These are phyloP conservation scores for Neotragus pygmaeus DNA, from an alignment of 2,113 vertebrate species.

Conservation along the genomic window DNA sequence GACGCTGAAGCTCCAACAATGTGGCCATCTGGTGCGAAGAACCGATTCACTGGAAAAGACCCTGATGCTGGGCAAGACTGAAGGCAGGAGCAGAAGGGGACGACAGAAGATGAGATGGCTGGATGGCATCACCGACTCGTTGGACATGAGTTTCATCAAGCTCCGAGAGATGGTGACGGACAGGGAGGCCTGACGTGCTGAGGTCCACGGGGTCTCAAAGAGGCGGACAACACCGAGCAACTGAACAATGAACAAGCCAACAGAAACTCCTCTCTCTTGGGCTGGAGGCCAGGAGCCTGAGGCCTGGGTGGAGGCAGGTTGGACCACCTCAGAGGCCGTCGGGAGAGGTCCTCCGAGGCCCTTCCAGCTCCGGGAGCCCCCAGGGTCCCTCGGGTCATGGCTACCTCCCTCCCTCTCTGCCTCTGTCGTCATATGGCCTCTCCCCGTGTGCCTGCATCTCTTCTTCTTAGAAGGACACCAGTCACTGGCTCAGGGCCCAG, in stretches of 20 bases:
- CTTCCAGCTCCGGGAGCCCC: fast-evolving
- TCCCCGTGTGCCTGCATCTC: fast-evolving
- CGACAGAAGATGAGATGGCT: neutral
- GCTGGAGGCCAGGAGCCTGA: neutral
- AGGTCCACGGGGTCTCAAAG: neutral
- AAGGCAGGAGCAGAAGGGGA: neutral
- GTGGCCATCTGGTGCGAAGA: neutral
- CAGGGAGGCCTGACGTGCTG: neutral
- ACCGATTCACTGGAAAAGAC: neutral
- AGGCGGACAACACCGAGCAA: neutral
- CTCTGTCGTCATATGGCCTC: fast-evolving
- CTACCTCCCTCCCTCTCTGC: fast-evolving
- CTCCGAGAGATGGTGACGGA: neutral
- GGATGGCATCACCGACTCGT: neutral
- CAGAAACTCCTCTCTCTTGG: fast-evolving
- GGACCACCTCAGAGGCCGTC: fast-evolving
- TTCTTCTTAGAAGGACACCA: neutral
- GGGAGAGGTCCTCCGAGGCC: fast-evolving
- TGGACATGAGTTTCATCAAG: neutral
- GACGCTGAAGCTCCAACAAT: neutral
- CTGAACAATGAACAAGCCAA: neutral
- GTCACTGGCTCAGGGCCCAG: neutral
- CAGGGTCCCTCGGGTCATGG: fast-evolving
- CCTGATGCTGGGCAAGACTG: neutral
- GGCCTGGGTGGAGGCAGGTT: too few species aligned